These are phyloP conservation scores for Tetranychus piercei DNA, from an alignment of 2,888 invertebrate genomes.

Conservation along the genomic window DNA sequence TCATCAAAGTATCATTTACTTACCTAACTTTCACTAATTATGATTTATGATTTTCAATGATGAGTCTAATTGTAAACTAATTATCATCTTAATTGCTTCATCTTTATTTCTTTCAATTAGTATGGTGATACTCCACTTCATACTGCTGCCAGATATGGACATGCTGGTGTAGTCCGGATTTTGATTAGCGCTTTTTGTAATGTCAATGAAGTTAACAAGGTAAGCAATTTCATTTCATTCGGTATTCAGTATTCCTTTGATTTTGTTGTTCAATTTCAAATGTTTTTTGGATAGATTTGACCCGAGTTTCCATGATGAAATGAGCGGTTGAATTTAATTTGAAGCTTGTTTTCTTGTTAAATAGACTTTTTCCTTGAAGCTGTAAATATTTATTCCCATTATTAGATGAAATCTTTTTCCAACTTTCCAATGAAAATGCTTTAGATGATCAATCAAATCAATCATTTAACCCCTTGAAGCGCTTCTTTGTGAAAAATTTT, in stretches of 20 bases:
- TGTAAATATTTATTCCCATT: no score
- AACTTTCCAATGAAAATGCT: no score
- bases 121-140: conserved; percentile 87
- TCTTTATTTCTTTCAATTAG: conserved; percentile 35
- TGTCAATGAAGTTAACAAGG: conserved; percentile 72
- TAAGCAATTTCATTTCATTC: conserved; percentile 28
- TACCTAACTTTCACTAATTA: neutral
- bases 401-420: no score
- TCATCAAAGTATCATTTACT: neutral
- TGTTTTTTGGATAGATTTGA: neutral
- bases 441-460: neutral
- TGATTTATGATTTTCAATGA: neutral
- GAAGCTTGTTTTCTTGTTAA: neutral
- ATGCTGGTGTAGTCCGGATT: conserved; percentile 83
- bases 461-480: neutral
- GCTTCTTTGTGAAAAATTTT: neutral
- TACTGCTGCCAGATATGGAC: conserved; percentile 83
- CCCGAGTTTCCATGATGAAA: neutral
- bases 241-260: neutral
- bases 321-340: neutral
- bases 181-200: conserved; percentile 71
- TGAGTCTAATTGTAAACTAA: neutral
- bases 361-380: no score
- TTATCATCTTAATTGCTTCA: neutral
- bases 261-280: neutral